Evolutionary conservation across 2,888 invertebrate genomes (phyloP), one percentile per base, ranked within the genome.

Genomic region (Caenorhabditis auriculariae): DNA sequence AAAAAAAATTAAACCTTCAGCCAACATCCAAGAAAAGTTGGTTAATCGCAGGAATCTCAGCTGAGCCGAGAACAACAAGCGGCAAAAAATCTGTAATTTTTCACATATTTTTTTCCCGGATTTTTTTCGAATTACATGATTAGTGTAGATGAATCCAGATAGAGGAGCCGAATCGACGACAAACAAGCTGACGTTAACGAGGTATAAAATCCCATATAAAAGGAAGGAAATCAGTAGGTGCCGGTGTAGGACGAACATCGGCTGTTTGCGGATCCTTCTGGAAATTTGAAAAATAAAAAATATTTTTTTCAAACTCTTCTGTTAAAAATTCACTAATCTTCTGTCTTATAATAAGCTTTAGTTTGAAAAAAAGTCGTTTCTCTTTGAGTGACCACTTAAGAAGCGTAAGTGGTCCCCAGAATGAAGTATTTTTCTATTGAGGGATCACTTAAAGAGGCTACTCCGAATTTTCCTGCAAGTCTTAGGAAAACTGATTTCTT

Each of bases 11-110:
- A 35, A 9, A 26, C 64, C 85, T 69, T 85, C 84, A 17, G 74
- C 76, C 44, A 85, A 82, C 84, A 85, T 85, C 85, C 85, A 86
- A 71, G 83, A 81, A 76, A 85, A 85, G 55, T 83, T 84, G 37
- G 82, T 82, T 50, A 84, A 74, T 32, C 85, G 81, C 26, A 81
- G 82, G 66, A 84, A 85, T 1, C 78, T 68, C 4, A 78, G 60
- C 48, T 80, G 79, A 12, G 77, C 48, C 6, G 66, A 60, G 62
- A 77, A 78, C 29, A 77, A 48, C 6, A 80, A 35, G 0, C 78
- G 72, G 51, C 80, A 80, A 45, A 63, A 57, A 1, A 74, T 48
- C 75, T 76, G 58, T 35, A 73, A 55, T n/a, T n/a, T n/a, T n/a
- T n/a, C n/a, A n/a, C n/a, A n/a, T n/a, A n/a, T n/a, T n/a, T n/a